Conservation (phyloP, 2,888 invertebrate species). For the Trissolcus brochymenae region DNA sequence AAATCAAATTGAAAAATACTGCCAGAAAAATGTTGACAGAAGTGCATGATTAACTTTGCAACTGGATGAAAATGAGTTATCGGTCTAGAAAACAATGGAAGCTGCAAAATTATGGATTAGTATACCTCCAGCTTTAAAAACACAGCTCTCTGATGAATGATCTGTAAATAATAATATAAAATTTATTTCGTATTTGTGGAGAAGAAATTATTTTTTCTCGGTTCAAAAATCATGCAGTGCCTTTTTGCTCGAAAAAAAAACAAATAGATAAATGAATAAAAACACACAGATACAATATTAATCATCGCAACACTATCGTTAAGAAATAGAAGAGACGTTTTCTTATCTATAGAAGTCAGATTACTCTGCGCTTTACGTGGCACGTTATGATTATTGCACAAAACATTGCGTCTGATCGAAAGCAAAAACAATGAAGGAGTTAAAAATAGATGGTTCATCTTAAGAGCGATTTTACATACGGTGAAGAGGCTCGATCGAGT, state of each 20-base stretch:
- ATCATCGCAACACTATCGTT: not conserved
- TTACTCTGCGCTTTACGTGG: slow-evolving; percentile 24
- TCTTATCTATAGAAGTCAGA: slow-evolving; percentile 17
- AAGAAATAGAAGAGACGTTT: slow-evolving; percentile 12
- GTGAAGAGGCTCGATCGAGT: slow-evolving; percentile 60
- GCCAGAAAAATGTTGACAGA: too few species aligned
- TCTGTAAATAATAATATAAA: slow-evolving; percentile 36
- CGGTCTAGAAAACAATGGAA: too few species aligned
- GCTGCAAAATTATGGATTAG: slow-evolving; percentile 28
- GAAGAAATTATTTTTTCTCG: not conserved
- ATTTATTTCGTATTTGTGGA: not conserved
- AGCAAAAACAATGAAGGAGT: not conserved
- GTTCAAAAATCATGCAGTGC: slow-evolving; percentile 4
- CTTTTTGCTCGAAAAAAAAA: not conserved
- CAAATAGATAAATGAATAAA: not conserved
- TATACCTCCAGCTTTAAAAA: slow-evolving; percentile 46
- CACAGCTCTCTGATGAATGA: slow-evolving; percentile 50
- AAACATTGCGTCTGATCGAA: slow-evolving; percentile 10
- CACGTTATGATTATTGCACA: slow-evolving; percentile 6
- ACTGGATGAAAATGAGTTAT: too few species aligned
- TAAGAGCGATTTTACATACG: slow-evolving; percentile 53
- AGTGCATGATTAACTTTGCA: too few species aligned
- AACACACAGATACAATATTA: not conserved
- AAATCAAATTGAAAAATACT: too few species aligned
- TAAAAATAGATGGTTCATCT: not conserved